Conservation (phyloP, 2,888 invertebrate species). For the Malachius bipustulatus region DNA sequence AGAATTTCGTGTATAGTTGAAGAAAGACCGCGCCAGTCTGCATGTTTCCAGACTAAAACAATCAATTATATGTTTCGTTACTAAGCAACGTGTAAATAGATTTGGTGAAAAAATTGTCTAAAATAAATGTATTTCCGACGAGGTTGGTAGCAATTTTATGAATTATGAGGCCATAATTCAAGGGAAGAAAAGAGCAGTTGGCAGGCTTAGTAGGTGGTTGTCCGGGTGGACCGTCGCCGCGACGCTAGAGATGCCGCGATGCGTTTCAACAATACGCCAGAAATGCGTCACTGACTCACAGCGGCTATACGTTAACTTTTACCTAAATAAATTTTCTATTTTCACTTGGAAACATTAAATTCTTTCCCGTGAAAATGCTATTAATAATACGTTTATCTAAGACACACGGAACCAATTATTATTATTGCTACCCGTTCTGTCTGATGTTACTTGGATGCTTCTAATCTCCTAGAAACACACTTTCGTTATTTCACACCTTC, state of each 20-base stretch:
- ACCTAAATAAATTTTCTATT: constrained; percentile 1
- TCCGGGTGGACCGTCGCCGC: constrained; percentile 25
- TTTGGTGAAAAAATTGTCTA: constrained; percentile 18
- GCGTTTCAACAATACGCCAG: constrained; percentile 3
- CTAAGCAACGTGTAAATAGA: neutral
- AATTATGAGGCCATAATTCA: constrained; percentile 37
- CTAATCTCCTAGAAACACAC: too few relatives aligned
- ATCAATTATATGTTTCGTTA: too few relatives aligned
- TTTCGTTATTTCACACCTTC: too few relatives aligned
- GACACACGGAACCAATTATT: too few relatives aligned
- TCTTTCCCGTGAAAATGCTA: too few relatives aligned
- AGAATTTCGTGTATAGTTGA: too few relatives aligned
- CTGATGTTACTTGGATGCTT: too few relatives aligned
- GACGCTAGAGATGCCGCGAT: constrained; percentile 10
- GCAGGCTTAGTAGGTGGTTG: constrained; percentile 34
- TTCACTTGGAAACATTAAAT: too few relatives aligned
- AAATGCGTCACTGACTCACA: constrained; percentile 3
- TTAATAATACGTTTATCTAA: too few relatives aligned
- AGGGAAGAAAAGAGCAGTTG: constrained; percentile 34
- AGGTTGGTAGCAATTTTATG: constrained; percentile 34
- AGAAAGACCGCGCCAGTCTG: too few relatives aligned
- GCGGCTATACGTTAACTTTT: neutral
- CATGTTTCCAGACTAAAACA: too few relatives aligned
- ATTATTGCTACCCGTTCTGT: too few relatives aligned
- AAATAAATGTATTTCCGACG: constrained; percentile 33